Conservation (phyloP, 2,888 invertebrate species). For the Microplitis deprimator region DNA sequence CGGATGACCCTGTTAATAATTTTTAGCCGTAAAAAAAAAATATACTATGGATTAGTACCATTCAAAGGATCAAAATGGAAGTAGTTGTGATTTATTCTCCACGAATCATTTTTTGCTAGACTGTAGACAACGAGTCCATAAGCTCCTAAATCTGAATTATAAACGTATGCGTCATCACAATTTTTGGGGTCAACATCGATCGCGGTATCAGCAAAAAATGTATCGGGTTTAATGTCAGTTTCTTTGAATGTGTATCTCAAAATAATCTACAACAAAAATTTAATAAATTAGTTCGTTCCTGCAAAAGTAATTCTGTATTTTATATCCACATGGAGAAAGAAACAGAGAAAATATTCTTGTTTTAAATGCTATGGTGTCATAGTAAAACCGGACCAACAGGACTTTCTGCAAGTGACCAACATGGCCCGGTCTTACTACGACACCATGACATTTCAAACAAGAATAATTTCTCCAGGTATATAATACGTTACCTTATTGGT, state of each 20-base stretch:
- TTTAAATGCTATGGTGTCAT: background rate
- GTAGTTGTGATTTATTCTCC: conserved; percentile 85
- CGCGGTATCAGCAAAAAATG: conserved; percentile 86
- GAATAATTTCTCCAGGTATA: background rate
- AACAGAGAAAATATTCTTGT: no score
- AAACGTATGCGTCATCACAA: conserved; percentile 84
- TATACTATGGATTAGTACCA: conserved; percentile 50
- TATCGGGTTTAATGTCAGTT: conserved; percentile 79
- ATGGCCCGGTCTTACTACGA: no score
- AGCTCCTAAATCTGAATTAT: conserved; percentile 83
- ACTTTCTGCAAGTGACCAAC: no score
- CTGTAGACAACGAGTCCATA: conserved; percentile 86
- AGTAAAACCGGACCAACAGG: background rate
- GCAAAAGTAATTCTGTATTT: background rate
- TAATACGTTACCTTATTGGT: conserved; percentile 76
- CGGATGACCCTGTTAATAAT: background rate
- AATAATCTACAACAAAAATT: conserved; percentile 67
- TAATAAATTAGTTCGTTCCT: background rate
- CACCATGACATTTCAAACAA: no score
- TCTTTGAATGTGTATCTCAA: conserved; percentile 80
- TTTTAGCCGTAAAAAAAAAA: conserved; percentile 2
- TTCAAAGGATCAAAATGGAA: conserved; percentile 86
- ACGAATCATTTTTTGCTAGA: conserved; percentile 81
- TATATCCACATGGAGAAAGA: no score
- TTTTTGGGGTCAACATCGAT: conserved; percentile 80